These are phyloP conservation scores for Novumbra hubbsi DNA, from an alignment of 2,797 vertebrate species.

Conservation along the genomic window DNA sequence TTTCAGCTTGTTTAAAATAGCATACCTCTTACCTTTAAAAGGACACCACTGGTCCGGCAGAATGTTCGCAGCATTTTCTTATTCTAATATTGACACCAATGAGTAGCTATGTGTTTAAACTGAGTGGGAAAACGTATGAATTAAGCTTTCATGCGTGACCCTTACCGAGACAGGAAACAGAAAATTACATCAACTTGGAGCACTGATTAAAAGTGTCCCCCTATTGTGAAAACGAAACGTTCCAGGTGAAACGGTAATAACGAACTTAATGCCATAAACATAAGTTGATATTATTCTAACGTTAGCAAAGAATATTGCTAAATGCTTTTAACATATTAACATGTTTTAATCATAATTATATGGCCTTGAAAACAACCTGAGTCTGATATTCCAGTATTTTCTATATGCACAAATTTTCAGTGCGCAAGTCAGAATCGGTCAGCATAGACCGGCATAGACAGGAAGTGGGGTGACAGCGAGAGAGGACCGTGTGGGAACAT, in stretches of 20 bases:
- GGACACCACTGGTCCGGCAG: slow-evolving; percentile 3
- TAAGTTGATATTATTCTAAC: background rate
- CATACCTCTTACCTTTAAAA: slow-evolving; percentile 10
- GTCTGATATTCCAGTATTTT: background rate
- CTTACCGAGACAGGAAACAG: background rate
- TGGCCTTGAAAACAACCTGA: background rate
- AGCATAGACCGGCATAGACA: background rate
- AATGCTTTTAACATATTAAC: background rate
- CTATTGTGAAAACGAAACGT: background rate
- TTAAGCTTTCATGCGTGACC: slow-evolving; percentile 7
- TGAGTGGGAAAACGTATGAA: background rate
- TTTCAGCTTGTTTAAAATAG: background rate
- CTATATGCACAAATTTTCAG: background rate
- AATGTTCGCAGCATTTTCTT: slow-evolving; percentile 15
- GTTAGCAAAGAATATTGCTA: background rate
- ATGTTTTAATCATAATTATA: background rate
- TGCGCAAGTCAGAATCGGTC: slow-evolving; percentile 12
- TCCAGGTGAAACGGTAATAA: background rate
- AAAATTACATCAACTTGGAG: slow-evolving; percentile 4
- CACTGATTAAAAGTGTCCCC: background rate
- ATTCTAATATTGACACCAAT: background rate
- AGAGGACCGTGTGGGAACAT: slow-evolving; percentile 34
- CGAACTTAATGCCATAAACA: background rate
- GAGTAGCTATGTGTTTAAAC: background rate
- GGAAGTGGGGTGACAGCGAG: slow-evolving; percentile 49